These are phyloP conservation scores for Entomyzon cyanotis DNA, from an alignment of 2,113 vertebrate species.

Conservation along the genomic window DNA sequence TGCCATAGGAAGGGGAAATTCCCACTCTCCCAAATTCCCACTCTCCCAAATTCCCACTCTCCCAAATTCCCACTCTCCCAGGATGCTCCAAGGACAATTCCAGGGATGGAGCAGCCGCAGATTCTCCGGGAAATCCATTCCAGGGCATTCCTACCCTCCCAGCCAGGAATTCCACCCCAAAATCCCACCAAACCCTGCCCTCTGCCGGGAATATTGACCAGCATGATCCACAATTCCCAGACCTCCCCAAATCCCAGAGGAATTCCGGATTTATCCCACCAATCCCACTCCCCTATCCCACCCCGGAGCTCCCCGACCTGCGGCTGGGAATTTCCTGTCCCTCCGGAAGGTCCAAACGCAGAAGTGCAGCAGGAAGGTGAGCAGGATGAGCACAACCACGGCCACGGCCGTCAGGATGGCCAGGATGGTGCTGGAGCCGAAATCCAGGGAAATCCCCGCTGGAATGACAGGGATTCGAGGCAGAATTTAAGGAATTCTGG, in stretches of 20 bases:
- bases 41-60: no score
- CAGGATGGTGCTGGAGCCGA: neutral
- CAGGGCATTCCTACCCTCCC: neutral
- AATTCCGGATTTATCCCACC: neutral
- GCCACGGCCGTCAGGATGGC: neutral
- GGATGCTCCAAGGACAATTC: neutral
- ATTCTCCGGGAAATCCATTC: neutral
- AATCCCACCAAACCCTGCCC: neutral
- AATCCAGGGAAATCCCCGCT: neutral
- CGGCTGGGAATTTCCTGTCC: neutral
- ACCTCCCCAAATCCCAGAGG: neutral
- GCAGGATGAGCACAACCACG: slow-evolving; percentile 44
- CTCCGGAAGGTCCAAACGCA: slow-evolving; percentile 60
- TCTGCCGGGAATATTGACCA: neutral
- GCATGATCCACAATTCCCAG: rapidly evolving
- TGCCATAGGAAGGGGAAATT: no score
- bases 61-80: no score
- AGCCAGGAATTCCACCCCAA: neutral
- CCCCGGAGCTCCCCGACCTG: neutral
- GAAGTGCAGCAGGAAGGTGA: slow-evolving; percentile 43
- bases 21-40: no score
- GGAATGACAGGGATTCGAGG: neutral
- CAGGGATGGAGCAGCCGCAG: neutral
- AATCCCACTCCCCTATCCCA: neutral
- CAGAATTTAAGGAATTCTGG: neutral